Percentiles rank a stretch among this genome's conserved stretches.
Conservation (phyloP, 2,797 vertebrate genomes). For the Artibeus lituratus region DNA sequence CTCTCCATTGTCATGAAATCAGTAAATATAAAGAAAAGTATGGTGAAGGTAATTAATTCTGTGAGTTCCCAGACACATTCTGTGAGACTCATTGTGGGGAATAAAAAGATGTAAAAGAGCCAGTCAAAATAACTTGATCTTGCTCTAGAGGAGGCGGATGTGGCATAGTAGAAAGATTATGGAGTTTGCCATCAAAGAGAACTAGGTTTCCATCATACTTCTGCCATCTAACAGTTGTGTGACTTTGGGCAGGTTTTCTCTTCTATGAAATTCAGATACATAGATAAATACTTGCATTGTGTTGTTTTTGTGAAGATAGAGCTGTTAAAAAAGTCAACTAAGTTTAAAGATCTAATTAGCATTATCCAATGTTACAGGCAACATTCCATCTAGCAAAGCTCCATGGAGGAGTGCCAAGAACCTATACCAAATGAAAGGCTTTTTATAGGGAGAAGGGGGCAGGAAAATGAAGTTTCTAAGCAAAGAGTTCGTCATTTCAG, state of each 20-base stretch:
- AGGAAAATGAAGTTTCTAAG: neutral
- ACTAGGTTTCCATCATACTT: neutral
- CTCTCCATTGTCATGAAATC: neutral
- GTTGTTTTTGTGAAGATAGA: neutral
- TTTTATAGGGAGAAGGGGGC: neutral
- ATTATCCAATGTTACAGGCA: neutral
- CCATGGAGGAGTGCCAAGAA: neutral
- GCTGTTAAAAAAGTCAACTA: neutral
- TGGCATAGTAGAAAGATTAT: neutral
- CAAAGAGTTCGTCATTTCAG: neutral
- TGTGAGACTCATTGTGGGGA: neutral
- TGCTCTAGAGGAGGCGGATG: neutral
- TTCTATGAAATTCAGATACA: conserved; percentile 12
- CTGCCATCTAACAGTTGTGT: neutral
- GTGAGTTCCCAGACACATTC: neutral
- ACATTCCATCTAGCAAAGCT: neutral
- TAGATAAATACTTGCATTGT: neutral
- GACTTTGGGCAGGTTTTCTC: neutral
- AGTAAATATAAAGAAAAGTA: neutral
- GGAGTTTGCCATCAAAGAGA: neutral
- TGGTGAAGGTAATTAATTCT: neutral
- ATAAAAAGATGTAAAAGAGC: neutral
- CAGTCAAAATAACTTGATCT: neutral
- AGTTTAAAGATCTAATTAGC: neutral
- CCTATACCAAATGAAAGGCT: neutral